Evolutionary conservation across 2,888 invertebrate species (phyloP).

Genomic region (Chorisops tibialis): DNA sequence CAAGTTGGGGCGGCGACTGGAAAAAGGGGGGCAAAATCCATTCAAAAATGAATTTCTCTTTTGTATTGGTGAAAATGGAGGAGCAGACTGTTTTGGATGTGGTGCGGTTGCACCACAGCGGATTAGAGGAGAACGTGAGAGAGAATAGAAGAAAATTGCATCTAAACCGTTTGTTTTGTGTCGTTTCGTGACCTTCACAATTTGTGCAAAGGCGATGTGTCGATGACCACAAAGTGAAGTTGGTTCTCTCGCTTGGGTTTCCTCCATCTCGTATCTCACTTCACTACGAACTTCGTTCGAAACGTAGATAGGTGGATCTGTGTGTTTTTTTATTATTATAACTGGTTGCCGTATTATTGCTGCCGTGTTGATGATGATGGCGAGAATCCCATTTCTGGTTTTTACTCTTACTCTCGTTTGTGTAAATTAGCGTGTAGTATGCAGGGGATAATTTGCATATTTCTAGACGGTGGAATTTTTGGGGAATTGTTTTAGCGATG

Average conservation of each 20-base stretch:
- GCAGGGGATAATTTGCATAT: conserved; percentile 3
- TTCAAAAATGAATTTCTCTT: too few relatives aligned
- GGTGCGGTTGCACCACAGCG: too few relatives aligned
- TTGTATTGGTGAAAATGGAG: neutral
- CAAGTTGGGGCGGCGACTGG: too few relatives aligned
- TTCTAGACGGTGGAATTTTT: too few relatives aligned
- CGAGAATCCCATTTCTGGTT: conserved; percentile 13
- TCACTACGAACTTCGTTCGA: neutral
- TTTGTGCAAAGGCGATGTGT: conserved; percentile 56
- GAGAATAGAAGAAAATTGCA: conserved; percentile 18
- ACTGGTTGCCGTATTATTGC: neutral
- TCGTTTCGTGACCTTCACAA: conserved; percentile 53
- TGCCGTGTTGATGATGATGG: neutral
- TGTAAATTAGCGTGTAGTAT: conserved; percentile 5
- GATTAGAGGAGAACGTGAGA: neutral
- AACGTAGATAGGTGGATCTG: neutral
- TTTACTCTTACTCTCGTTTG: conserved; percentile 23
- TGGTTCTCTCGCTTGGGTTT: conserved; percentile 18
- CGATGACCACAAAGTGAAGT: conserved; percentile 50
- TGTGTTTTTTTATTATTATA: neutral
- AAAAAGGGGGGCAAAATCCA: too few relatives aligned
- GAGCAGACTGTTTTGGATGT: neutral
- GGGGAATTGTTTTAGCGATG: too few relatives aligned
- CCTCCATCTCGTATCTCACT: neutral
- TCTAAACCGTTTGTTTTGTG: conserved; percentile 28